Base-by-base conservation (phyloP, 1,140 invertebrate species). In the Microplitis mediator region DNA sequence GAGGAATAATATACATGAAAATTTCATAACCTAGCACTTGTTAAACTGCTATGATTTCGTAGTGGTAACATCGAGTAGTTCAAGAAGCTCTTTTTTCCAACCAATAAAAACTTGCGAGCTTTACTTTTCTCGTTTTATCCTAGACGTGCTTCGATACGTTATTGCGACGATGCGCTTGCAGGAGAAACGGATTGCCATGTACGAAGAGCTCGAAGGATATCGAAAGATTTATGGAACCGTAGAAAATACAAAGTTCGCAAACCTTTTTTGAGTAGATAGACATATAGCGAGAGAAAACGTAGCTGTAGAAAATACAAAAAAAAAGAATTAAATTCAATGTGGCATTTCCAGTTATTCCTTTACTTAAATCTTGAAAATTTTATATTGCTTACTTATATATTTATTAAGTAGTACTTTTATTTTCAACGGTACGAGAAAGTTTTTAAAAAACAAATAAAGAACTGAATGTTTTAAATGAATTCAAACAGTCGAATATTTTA, bases 221-320 rank as follows among this genome's bases (percentile, higher is more conserved):
- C 51, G 35, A 13, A 61, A 72, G 70, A 72, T 72, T 72, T 72
- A 72, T 65, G 31, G 52, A 71, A 61, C 60, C 34, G 32, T 45
- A 72, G 70, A 58, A 72, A 66, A 72, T 72, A 72, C 70, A 65
- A 72, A 66, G 70, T 72, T 66, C 63, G 52, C 51, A 72, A 72
- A 65, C 63, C 70, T 63, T 9, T n/a, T 35, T 54, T 52, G 50
- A 5, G 50, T 61, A 61, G 4, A 61, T 31, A 56, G 13, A 56
- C 14, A 34, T 32, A 61, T 31, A 61, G 16, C 9, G 4, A 32
- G 5, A 36, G 31, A 34, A 58, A 23, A 58, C 4, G 9, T 52
- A 9, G 50, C 34, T 13, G 4, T 5, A 4, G 16, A 23, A 4
- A 23, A 23, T 23, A 23, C 23, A 23, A 2, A 23, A 23, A 23